Conservation (phyloP, 2,797 vertebrate species). For the Pterois miles region DNA sequence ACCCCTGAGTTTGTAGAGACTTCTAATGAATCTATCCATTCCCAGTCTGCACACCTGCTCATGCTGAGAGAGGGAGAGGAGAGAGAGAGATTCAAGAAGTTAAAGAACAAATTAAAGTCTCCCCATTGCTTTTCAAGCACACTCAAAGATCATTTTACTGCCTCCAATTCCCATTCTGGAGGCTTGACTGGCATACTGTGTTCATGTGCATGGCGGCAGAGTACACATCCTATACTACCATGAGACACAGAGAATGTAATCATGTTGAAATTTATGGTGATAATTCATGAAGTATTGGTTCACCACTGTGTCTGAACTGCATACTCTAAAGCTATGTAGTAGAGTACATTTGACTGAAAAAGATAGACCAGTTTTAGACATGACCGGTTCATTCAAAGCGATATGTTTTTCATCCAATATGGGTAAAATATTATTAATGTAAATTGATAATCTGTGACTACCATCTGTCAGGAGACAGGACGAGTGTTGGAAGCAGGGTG, state of each 20-base stretch:
- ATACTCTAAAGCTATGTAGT: background rate
- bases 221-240: background rate
- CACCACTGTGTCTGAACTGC: background rate
- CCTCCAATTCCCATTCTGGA: slow-evolving; percentile 16
- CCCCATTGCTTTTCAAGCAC: background rate
- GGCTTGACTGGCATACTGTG: background rate
- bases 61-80: background rate
- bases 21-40: slow-evolving; percentile 39
- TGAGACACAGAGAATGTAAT: background rate
- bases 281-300: background rate
- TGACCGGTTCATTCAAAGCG: no score
- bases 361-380: background rate
- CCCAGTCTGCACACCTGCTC: slow-evolving; percentile 18
- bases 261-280: background rate
- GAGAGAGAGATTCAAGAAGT: slow-evolving; percentile 10
- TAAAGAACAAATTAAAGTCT: slow-evolving; percentile 38
- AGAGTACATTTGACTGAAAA: background rate
- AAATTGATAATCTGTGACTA: background rate
- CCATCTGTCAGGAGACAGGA: no score
- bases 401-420: background rate
- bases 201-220: slow-evolving; percentile 1
- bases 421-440: background rate
- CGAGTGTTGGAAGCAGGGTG: no score
- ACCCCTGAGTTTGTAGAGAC: slow-evolving; percentile 28
- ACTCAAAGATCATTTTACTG: slow-evolving; percentile 10